Conservation (phyloP, 2,113 vertebrate species). For the Poeciliopsis prolifica region DNA sequence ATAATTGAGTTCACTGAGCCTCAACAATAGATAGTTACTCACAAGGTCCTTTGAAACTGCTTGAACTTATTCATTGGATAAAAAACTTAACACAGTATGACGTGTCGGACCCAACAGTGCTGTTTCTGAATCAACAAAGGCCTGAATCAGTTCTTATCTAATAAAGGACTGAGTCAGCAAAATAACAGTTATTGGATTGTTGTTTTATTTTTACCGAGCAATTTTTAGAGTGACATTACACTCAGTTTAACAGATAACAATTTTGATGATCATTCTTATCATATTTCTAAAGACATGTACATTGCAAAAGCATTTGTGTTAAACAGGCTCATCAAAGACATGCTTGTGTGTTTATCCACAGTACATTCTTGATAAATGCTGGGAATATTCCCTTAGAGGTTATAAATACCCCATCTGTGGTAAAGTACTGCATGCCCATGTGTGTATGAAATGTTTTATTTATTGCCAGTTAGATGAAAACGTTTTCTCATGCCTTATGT, state of each 20-base stretch:
- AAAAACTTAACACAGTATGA: not conserved
- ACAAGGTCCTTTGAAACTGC: not conserved
- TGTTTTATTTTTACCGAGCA: not conserved
- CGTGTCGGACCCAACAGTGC: not conserved
- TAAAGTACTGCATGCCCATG: conserved; percentile 18
- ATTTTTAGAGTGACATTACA: not conserved
- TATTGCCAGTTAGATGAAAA: conserved; percentile 10
- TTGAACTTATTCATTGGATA: not conserved
- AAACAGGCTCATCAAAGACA: conserved; percentile 35
- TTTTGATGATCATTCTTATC: conserved; percentile 7
- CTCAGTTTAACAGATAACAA: not conserved
- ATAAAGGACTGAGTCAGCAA: not conserved
- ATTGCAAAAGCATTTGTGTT: conserved; percentile 21
- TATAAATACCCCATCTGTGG: conserved; percentile 38
- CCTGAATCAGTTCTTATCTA: not conserved
- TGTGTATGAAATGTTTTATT: conserved; percentile 8
- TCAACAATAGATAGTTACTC: not conserved
- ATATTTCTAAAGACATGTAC: conserved; percentile 14
- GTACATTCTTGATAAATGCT: conserved; percentile 43
- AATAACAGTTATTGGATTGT: not conserved
- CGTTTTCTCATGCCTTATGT: conserved; percentile 4
- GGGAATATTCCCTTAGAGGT: conserved; percentile 35
- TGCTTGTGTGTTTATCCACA: conserved; percentile 23
- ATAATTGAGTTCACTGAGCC: not conserved
- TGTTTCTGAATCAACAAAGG: not conserved